Conservation (phyloP, 1,140 invertebrate genomes). For the Trigoniulus corallinus region DNA sequence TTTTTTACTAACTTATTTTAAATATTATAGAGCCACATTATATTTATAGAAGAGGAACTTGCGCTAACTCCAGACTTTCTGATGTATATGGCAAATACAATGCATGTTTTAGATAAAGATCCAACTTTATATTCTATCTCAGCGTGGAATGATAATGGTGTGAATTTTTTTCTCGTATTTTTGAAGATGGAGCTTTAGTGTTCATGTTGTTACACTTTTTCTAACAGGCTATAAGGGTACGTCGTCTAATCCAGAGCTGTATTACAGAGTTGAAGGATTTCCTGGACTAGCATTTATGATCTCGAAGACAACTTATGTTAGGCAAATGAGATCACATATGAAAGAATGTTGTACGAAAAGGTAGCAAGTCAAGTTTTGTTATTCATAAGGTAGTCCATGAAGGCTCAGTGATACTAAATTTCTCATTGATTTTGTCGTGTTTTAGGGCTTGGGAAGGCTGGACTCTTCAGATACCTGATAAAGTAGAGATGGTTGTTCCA, state of each 20-base stretch:
- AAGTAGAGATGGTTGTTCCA: not conserved
- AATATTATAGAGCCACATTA: constrained; percentile 24
- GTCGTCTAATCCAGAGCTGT: constrained; percentile 17
- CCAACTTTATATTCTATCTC: constrained; percentile 26
- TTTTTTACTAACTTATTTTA: not conserved
- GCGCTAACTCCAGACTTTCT: constrained; percentile 32
- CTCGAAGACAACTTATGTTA: not conserved
- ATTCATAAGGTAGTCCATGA: not conserved
- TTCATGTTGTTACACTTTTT: too few species aligned
- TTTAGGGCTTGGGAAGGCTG: not conserved
- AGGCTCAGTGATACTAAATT: too few species aligned
- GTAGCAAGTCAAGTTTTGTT: not conserved
- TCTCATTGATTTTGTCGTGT: not conserved
- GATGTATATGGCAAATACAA: constrained; percentile 28
- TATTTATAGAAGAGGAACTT: constrained; percentile 32
- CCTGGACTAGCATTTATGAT: constrained; percentile 24
- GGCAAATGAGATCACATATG: not conserved
- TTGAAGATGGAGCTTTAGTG: too few species aligned
- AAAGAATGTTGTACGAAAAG: not conserved
- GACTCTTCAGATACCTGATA: not conserved
- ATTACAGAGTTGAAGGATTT: constrained; percentile 23
- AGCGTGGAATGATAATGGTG: constrained; percentile 34
- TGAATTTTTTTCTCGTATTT: not conserved
- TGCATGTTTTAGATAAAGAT: constrained; percentile 24
- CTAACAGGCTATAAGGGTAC: constrained; percentile 23